Evolutionary conservation across 2,888 invertebrate genomes (phyloP), one percentile per base, ranked within the genome.

Genomic region (Morpho helenor): DNA sequence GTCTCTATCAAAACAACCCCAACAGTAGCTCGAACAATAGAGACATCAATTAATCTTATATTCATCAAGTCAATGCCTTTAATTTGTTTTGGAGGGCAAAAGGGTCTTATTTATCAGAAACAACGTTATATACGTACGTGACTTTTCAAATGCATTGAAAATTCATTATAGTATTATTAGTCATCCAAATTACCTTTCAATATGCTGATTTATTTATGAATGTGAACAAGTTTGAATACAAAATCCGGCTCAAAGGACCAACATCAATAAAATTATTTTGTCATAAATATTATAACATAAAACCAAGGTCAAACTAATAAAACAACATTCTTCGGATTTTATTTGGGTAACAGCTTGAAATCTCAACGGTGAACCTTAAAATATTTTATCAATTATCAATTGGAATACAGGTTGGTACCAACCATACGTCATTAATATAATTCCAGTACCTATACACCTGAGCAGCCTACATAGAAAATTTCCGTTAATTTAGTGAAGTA

Each of bases 1-100:
- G 45, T n/a, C 45, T 45, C 45, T n/a, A 45, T 45, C 10, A 45
- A n/a, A 45, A 45, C 45, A 7, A 45, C 45, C 45, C 45, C 45
- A n/a, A 45, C 45, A 45, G 45, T 45, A 45, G 10, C 50, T 44
- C 56, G 42, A 49, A 48, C 57, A 58, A 60, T 56, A 50, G 44
- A 58, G 57, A 52, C 55, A 52, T 60, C 57, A 60, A 62, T 56
- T 56, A 76, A 71, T 79, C 77, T 73, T 68, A 2, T 45, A 45
- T 16, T 45, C 52, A 39, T 45, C 45, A 52, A 39, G 31, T 52
- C 45, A 39, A 23, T 16, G 45, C 5, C 44, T 10, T 52, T 52
- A 8, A 40, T 43, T 51, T 23, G 42, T 51, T 43, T 16, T 23
- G 8, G 43, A 51, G 16, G 51, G 9, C 9, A 43, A 42, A 8